These are phyloP conservation scores for Phaedon cochleariae DNA, from an alignment of 2,888 invertebrate species.

Conservation along the genomic window DNA sequence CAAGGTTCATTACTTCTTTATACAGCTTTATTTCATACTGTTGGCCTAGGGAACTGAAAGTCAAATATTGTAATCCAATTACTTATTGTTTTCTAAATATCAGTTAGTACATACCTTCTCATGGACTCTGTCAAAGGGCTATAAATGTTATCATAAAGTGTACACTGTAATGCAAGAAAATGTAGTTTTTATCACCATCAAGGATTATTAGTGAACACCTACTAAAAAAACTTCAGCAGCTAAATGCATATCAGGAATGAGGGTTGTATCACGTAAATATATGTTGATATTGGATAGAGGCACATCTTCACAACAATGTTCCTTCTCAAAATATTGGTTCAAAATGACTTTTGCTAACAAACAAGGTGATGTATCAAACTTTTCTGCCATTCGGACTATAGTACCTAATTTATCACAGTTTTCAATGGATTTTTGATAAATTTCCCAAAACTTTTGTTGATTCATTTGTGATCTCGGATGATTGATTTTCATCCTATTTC, in stretches of 20 bases:
- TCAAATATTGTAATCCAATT: background rate
- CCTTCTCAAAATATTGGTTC: constrained; percentile 62
- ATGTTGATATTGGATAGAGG: constrained; percentile 63
- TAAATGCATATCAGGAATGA: constrained; percentile 75
- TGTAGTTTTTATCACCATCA: constrained; percentile 7
- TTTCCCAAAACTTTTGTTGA: constrained; percentile 62
- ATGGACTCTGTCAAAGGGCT: constrained; percentile 83
- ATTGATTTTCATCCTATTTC: constrained; percentile 70
- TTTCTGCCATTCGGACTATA: constrained; percentile 67
- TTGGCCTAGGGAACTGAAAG: constrained; percentile 77
- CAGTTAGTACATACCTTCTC: constrained; percentile 79
- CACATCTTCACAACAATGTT: constrained; percentile 31
- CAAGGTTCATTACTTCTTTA: constrained; percentile 67
- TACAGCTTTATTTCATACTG: constrained; percentile 85
- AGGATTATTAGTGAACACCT: constrained; percentile 48
- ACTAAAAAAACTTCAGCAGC: constrained; percentile 81
- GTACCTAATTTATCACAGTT: constrained; percentile 67
- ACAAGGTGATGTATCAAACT: constrained; percentile 67
- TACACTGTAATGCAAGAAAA: constrained; percentile 69
- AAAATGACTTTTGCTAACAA: constrained; percentile 69
- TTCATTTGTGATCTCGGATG: constrained; percentile 69
- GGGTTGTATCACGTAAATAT: constrained; percentile 74
- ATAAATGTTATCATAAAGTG: constrained; percentile 84
- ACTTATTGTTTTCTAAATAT: too few species aligned
- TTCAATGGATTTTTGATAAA: constrained; percentile 59